Conservation (phyloP, 2,113 vertebrate genomes). For the Cercopithecus mona region DNA sequence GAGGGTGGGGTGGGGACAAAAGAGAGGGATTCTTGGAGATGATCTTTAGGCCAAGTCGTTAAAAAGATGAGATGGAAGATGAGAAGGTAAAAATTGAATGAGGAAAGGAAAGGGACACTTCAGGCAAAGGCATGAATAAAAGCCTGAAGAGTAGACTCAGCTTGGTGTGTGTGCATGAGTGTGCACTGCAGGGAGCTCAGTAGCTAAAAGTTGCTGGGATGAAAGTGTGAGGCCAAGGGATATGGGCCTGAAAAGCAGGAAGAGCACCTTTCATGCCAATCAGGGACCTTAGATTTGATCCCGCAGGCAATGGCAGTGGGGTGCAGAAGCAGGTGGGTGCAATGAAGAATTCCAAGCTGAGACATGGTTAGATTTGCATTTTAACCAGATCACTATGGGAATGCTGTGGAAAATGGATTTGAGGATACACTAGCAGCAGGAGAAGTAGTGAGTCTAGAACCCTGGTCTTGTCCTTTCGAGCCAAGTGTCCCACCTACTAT, state of each 20-base stretch:
- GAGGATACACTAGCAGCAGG: not conserved
- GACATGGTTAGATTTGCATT: not conserved
- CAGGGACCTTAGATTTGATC: not conserved
- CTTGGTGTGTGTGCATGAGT: not conserved
- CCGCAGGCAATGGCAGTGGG: not conserved
- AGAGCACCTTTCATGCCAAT: not conserved
- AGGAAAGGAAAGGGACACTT: not conserved
- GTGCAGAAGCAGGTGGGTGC: not conserved
- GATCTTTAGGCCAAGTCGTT: not conserved
- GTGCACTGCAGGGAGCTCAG: not conserved
- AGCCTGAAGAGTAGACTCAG: not conserved
- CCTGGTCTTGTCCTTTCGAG: not conserved
- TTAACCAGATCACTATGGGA: not conserved
- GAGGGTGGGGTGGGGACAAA: not conserved
- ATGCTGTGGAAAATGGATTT: not conserved
- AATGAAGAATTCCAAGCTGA: not conserved
- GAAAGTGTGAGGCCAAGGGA: not conserved
- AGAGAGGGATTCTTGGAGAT: not conserved
- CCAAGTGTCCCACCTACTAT: not conserved
- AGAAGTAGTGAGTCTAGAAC: not conserved
- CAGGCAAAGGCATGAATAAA: not conserved
- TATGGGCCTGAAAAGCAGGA: not conserved
- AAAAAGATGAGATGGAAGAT: conserved; percentile 13
- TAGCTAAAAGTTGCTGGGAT: not conserved
- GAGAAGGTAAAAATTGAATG: not conserved